Conservation (phyloP, 2,113 vertebrate genomes). For the Tupaia tana region DNA sequence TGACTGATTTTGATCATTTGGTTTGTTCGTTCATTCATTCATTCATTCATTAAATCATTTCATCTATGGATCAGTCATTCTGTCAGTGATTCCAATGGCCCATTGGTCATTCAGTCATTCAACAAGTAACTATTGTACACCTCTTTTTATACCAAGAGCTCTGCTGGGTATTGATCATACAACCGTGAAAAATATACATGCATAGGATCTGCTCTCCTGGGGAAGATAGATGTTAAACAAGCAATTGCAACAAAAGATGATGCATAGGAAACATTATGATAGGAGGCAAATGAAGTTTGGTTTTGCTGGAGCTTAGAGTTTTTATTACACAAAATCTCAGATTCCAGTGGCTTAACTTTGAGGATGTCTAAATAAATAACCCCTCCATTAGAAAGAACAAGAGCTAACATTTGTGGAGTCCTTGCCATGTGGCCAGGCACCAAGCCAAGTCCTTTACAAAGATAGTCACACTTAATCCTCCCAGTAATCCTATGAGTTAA, state of each 20-base stretch:
- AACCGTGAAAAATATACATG: not conserved
- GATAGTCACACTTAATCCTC: constrained; percentile 32
- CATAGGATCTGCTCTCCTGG: not conserved
- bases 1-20: not conserved
- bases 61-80: not conserved
- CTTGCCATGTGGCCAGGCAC: not conserved
- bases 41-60: not conserved
- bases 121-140: not conserved
- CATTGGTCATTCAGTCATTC: not conserved
- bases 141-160: not conserved
- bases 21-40: not conserved
- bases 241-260: not conserved
- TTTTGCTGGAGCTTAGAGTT: constrained; percentile 32
- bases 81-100: not conserved
- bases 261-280: not conserved
- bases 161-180: not conserved
- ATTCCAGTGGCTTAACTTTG: constrained; percentile 54
- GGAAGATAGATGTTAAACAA: constrained; percentile 29
- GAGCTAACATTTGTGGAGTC: not conserved
- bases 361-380: constrained; percentile 44
- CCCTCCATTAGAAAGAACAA: constrained; percentile 44
- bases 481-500: not conserved
- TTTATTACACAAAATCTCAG: constrained; percentile 25
- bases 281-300: not conserved
- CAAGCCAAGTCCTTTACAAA: constrained; percentile 29